These are phyloP conservation scores for Xylocampa areola DNA, from an alignment of 2,888 invertebrate species.

Conservation along the genomic window DNA sequence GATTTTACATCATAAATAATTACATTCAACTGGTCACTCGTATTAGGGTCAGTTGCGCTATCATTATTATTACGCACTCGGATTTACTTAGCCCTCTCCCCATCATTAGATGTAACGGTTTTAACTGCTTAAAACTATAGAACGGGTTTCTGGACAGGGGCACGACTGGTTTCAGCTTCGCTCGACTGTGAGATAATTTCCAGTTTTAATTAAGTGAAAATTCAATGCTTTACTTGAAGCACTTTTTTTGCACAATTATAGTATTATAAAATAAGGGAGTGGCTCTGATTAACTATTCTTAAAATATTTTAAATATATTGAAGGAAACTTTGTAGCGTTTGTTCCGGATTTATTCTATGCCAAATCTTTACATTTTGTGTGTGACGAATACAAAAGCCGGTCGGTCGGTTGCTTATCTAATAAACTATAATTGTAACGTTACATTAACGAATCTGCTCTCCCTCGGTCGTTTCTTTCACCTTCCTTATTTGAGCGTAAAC, in stretches of 20 bases:
- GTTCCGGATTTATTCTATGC: constrained; percentile 46
- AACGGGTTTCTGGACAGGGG: constrained; percentile 86
- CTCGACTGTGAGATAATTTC: constrained; percentile 84
- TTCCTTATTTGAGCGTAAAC: constrained; percentile 89
- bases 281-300: constrained; percentile 1
- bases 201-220: constrained; percentile 80
- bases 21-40: constrained; percentile 86
- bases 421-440: constrained; percentile 80
- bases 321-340: constrained; percentile 33
- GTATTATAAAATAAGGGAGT: constrained; percentile 9
- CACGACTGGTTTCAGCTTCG: constrained; percentile 81
- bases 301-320: constrained; percentile 26
- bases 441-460: constrained; percentile 78
- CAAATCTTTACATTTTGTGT: constrained; percentile 48
- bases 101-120: constrained; percentile 90
- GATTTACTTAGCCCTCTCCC: constrained; percentile 87
- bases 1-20: constrained; percentile 86
- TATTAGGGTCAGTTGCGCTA: constrained; percentile 86
- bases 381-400: constrained; percentile 62
- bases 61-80: constrained; percentile 82
- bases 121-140: constrained; percentile 89
- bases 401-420: constrained; percentile 72
- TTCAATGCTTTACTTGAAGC: constrained; percentile 35
- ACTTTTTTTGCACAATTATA: constrained; percentile 18
- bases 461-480: constrained; percentile 82